These are phyloP conservation scores for Peromyscus californicus DNA, from an alignment of 2,113 vertebrate genomes.

Conservation along the genomic window DNA sequence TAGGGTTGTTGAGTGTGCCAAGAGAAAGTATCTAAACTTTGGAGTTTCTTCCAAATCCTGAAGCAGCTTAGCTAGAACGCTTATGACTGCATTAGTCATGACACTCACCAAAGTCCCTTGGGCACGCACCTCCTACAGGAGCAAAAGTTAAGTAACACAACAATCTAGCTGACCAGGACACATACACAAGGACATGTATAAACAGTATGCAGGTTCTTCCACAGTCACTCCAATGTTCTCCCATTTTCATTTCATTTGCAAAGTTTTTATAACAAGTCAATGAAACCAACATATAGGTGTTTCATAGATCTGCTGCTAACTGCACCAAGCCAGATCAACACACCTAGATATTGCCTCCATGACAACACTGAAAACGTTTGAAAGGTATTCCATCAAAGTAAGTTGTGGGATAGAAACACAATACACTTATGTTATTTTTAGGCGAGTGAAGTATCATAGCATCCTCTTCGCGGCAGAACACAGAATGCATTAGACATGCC, in stretches of 20 bases:
- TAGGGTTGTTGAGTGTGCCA: neutral
- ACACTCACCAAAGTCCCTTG: neutral
- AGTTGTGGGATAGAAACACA: conserved; percentile 70
- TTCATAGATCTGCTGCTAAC: conserved; percentile 58
- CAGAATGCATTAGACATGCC: conserved; percentile 84
- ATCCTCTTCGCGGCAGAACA: conserved; percentile 73
- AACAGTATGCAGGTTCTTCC: neutral
- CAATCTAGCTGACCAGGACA: neutral
- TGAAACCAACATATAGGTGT: conserved; percentile 69
- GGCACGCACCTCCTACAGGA: neutral
- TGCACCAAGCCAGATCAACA: conserved; percentile 55
- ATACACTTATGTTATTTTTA: conserved; percentile 73
- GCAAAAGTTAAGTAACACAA: conserved; percentile 15
- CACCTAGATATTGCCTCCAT: conserved; percentile 70
- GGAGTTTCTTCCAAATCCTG: neutral
- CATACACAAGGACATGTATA: neutral
- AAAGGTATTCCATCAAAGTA: conserved; percentile 81
- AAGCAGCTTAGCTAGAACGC: neutral
- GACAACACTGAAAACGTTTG: conserved; percentile 58
- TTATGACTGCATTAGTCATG: neutral
- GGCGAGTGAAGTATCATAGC: conserved; percentile 73
- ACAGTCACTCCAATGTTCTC: neutral
- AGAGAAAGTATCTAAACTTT: neutral
- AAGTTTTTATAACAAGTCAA: conserved; percentile 30
- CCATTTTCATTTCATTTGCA: neutral